Conservation (phyloP, 2,888 invertebrate species). For the Chydorus sphaericus region DNA sequence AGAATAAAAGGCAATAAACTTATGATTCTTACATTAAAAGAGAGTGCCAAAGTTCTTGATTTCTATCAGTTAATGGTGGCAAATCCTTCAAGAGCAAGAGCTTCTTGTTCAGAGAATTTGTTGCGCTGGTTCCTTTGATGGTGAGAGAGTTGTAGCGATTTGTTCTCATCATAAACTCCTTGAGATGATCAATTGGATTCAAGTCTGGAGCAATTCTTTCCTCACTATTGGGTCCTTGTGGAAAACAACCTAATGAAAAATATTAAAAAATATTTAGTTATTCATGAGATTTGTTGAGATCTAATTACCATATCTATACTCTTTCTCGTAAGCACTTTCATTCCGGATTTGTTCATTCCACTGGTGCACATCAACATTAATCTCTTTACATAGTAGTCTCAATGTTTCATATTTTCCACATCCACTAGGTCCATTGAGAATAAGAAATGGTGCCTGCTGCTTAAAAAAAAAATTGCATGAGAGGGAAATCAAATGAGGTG, state of each 20-base stretch:
- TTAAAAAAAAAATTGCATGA: not conserved
- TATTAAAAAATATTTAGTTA: not conserved
- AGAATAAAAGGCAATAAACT: not conserved
- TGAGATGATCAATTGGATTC: not conserved
- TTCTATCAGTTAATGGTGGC: not conserved
- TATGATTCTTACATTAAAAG: not conserved
- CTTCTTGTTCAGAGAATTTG: not conserved
- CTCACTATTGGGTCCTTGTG: not conserved
- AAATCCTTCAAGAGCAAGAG: not conserved
- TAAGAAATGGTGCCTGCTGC: not conserved
- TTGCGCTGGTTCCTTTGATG: not conserved
- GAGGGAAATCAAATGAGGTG: not conserved
- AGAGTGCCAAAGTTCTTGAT: not conserved
- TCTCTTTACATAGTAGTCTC: not conserved
- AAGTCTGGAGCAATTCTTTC: not conserved
- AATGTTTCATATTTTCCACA: constrained; percentile 4
- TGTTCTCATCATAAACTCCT: not conserved
- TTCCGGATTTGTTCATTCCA: constrained; percentile 1
- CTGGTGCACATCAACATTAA: not conserved
- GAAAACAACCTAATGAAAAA: not conserved
- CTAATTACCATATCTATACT: not conserved
- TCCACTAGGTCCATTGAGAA: not conserved
- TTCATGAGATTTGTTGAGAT: not conserved
- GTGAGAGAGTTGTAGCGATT: not conserved
- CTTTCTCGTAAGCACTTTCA: not conserved